Evolutionary conservation across 2,888 invertebrate species (phyloP).

Genomic region (Phrixothrix hirtus): DNA sequence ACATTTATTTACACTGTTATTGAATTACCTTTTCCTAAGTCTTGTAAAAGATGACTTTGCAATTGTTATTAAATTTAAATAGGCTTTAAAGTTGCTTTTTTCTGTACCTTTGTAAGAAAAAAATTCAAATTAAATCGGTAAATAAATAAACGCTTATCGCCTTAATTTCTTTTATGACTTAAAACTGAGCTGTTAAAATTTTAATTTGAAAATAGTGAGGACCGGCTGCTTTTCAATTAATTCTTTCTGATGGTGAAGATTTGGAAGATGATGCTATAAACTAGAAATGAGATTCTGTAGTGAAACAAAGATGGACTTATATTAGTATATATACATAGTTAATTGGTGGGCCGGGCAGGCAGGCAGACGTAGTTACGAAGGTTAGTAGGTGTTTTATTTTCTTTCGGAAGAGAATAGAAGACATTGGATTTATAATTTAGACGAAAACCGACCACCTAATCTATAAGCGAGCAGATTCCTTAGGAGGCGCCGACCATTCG

Average conservation of each 20-base stretch:
- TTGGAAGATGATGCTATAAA: conserved; percentile 5
- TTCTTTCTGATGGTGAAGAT: conserved; percentile 13
- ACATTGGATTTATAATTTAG: conserved; percentile 26
- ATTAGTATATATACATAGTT: conserved; percentile 10
- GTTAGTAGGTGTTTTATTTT: conserved; percentile 31
- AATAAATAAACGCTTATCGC: too few relatives aligned
- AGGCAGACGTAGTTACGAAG: conserved; percentile 27
- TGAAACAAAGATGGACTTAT: conserved; percentile 13
- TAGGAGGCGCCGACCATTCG: conserved; percentile 31
- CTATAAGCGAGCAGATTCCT: conserved; percentile 21
- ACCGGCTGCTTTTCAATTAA: conserved; percentile 14
- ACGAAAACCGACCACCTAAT: conserved; percentile 18
- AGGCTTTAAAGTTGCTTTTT: too few relatives aligned
- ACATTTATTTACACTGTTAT: too few relatives aligned
- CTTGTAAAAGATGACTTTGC: too few relatives aligned
- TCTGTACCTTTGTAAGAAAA: too few relatives aligned
- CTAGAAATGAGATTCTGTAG: conserved; percentile 4
- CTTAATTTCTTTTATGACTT: too few relatives aligned
- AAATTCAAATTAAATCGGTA: too few relatives aligned
- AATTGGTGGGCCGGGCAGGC: conserved; percentile 19
- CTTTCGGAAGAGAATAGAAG: conserved; percentile 12
- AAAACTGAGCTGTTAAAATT: too few relatives aligned
- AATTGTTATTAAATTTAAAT: too few relatives aligned
- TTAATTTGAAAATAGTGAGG: conserved; percentile 14
- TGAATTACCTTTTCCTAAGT: too few relatives aligned